Conservation (phyloP, 2,797 vertebrate genomes). For the Sebastes itinus region DNA sequence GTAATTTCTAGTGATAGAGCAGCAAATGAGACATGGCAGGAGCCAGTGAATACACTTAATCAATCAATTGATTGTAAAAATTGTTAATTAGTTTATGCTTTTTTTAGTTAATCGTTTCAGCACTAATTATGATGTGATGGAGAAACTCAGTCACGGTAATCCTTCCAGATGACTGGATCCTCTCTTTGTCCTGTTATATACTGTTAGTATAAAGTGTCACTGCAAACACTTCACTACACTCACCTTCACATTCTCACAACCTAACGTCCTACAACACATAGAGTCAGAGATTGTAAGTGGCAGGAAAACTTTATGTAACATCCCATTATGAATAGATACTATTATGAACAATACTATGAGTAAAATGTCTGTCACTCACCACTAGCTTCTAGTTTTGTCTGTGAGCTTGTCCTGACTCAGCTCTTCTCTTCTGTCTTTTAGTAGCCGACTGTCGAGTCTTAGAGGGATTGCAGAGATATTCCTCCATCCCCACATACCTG, state of each 20-base stretch:
- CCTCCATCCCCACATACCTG: constrained; percentile 90
- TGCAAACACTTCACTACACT: not conserved
- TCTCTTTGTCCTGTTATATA: not conserved
- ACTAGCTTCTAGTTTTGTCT: not conserved
- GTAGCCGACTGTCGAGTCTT: constrained; percentile 85
- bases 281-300: not conserved
- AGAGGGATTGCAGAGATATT: constrained; percentile 86
- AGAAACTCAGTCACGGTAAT: not conserved
- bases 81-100: too few relatives aligned
- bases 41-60: not conserved
- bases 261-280: not conserved
- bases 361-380: not conserved
- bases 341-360: not conserved
- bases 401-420: constrained; percentile 18
- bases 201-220: not conserved
- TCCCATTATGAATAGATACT: not conserved
- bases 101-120: not conserved
- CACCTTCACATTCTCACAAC: not conserved
- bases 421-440: constrained; percentile 71
- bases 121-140: not conserved
- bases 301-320: not conserved
- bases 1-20: not conserved
- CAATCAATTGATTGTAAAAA: not conserved
- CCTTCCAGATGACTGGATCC: not conserved
- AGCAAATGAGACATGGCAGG: not conserved